These are phyloP conservation scores for Acinonyx jubatus DNA, from an alignment of 2,113 vertebrate genomes.

Conservation along the genomic window DNA sequence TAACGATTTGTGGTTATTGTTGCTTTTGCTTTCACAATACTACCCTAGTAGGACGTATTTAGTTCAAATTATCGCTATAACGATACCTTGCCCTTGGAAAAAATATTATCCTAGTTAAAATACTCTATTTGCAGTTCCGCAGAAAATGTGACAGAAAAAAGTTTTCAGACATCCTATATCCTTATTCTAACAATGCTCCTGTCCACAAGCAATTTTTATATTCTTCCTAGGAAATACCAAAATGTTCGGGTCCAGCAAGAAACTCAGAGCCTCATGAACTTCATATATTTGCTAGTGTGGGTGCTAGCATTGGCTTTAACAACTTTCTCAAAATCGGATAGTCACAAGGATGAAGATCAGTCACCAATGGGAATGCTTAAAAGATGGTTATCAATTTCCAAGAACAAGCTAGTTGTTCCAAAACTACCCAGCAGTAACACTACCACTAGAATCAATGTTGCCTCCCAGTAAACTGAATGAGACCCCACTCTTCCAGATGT, in stretches of 20 bases:
- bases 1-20: background rate
- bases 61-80: slow-evolving; percentile 14
- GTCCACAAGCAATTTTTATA: background rate
- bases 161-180: background rate
- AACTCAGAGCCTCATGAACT: background rate
- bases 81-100: background rate
- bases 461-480: background rate
- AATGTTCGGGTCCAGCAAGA: background rate
- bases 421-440: background rate
- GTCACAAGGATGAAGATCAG: background rate
- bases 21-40: slow-evolving; percentile 36
- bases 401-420: background rate
- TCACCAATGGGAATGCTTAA: background rate
- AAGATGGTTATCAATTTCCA: background rate
- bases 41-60: background rate
- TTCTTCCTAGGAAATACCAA: background rate
- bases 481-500: background rate
- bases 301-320: background rate
- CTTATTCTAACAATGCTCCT: background rate
- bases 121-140: background rate
- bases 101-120: slow-evolving; percentile 20
- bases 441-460: background rate
- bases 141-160: background rate
- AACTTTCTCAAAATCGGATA: slow-evolving; percentile 1
- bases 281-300: background rate